Base-by-base conservation (phyloP, 1,140 invertebrate species). In the Ceratosolen solmsi region DNA sequence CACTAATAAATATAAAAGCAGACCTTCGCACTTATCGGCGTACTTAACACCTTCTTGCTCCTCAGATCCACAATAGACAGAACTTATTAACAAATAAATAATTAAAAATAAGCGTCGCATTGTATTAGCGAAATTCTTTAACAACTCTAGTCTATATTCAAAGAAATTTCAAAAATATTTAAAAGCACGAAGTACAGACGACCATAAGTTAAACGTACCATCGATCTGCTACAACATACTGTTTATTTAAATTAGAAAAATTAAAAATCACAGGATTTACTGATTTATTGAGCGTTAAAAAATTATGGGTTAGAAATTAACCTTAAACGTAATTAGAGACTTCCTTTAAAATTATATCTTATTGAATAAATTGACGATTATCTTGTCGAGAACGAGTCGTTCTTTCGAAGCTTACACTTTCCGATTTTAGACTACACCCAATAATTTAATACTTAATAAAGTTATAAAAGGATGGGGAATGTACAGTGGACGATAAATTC, bases 21-120 rank as follows among this genome's bases (percentile, higher is more conserved):
- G 20, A 94, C 94, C 95, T 94, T 97, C 96, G 87, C 96, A 97
- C 89, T 93, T 93, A 89, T 94, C 94, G 0, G 96, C 96, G 90
- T 96, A 96, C 87, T 95, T 96, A 7, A 97, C 95, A 25, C 96
- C 96, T 86, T 95, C 93, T 15, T 94, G 91, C 88, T 95, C 95
- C 87, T 95, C 94, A 77, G 84, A 84, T 27, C 84, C 85, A 79
- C 83, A 82, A 84, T 82, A 73, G 68, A 74, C 56, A 3, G 36
- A 25, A 78, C 41, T 83, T 65, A 87, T 41, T 58, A 86, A 85
- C 25, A 85, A 83, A 71, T 82, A 54, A 54, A 65, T 33, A 73
- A 87, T 65, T 82, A 85, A 56, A 27, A 65, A 65, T 38, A 65
- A 41, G 58, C 51, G 27, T 20, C 82, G 51, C 58, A 82, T 83